phyloP scores from a whole-genome alignment of 2,113 vertebrate species.

The Dasyurus viverrinus region DNA sequence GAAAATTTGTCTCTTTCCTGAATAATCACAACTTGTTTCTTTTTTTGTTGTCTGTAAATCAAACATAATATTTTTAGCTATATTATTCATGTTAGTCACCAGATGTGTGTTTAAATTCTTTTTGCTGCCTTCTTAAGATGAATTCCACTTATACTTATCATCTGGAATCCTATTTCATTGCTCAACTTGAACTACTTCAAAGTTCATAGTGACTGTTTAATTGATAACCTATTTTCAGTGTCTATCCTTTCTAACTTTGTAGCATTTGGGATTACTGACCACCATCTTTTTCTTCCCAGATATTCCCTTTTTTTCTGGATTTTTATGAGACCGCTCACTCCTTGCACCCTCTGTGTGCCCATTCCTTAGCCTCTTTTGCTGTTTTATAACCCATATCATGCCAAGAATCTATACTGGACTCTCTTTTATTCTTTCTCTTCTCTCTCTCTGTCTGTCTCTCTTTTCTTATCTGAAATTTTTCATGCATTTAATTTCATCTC shows the following conservation, averaged over 20 bases:
- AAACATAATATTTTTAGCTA: not conserved
- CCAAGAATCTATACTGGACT: not conserved
- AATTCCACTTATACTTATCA: not conserved
- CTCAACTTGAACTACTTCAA: not conserved
- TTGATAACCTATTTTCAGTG: not conserved
- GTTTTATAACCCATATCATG: not conserved
- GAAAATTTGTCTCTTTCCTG: too few relatives aligned
- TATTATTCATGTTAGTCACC: not conserved
- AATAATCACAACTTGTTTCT: not conserved
- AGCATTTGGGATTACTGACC: not conserved
- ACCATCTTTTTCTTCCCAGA: not conserved
- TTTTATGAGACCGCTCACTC: not conserved
- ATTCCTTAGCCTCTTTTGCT: not conserved
- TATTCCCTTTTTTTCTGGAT: not conserved
- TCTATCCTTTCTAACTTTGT: not conserved
- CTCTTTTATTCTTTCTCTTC: not conserved
- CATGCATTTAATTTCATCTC: not conserved
- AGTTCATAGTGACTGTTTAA: not conserved
- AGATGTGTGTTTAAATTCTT: not conserved
- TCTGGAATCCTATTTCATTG: too few relatives aligned
- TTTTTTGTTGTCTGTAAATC: not conserved
- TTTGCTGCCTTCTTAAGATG: not conserved
- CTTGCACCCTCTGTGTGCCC: not conserved
- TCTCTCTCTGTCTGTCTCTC: too few relatives aligned
- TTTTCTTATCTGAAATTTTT: not conserved